These are phyloP conservation scores for Ceriagrion tenellum DNA, from an alignment of 2,888 invertebrate genomes.

Conservation along the genomic window DNA sequence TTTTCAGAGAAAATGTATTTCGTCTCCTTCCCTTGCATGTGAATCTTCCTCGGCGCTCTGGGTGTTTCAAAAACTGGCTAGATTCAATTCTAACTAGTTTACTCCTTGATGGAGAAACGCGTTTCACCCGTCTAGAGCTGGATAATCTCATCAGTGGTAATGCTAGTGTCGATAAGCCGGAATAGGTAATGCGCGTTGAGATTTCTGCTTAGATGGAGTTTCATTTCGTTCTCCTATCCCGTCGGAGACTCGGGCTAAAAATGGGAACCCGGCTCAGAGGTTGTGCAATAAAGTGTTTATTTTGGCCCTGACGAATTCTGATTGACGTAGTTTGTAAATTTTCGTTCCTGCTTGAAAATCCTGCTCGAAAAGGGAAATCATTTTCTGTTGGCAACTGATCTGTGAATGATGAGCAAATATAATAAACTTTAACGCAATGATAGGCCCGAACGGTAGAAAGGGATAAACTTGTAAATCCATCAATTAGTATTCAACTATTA, in stretches of 20 bases:
- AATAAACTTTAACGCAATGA: no score
- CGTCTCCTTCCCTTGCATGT: not conserved
- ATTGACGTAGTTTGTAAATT: not conserved
- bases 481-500: no score
- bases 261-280: not conserved
- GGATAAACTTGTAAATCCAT: no score
- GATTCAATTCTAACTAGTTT: not conserved
- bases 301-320: not conserved
- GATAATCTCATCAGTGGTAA: slow-evolving; percentile 4
- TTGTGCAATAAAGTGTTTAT: not conserved
- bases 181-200: not conserved
- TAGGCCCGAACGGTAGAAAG: no score
- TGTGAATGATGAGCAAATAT: no score
- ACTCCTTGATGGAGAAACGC: not conserved
- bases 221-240: not conserved
- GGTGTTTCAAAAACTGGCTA: not conserved
- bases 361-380: no score
- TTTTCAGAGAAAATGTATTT: not conserved
- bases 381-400: no score
- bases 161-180: not conserved
- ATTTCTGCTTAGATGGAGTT: not conserved
- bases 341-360: not conserved
- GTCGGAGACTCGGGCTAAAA: not conserved
- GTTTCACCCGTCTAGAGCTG: not conserved
- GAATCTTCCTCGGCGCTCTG: not conserved